Conservation (phyloP, 2,113 vertebrate species). For the Pholis gunnellus region DNA sequence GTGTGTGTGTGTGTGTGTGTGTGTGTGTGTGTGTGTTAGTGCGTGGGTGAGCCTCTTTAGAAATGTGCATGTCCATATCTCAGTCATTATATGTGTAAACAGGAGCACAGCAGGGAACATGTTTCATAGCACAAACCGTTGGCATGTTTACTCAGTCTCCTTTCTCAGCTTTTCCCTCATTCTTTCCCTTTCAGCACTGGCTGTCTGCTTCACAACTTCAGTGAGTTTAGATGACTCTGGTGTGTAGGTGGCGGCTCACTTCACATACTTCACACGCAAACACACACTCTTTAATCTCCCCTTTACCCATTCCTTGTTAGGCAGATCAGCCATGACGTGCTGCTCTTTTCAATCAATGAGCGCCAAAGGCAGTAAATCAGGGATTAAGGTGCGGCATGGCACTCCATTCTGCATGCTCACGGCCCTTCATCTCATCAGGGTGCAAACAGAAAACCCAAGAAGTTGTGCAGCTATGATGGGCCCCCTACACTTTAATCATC, state of each 20-base stretch:
- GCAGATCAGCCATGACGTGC: slow-evolving; percentile 72
- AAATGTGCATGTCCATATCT: slow-evolving; percentile 63
- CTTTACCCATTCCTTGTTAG: slow-evolving; percentile 64
- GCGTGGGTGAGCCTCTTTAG: slow-evolving; percentile 62
- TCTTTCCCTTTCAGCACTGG: slow-evolving; percentile 30
- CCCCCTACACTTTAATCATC: slow-evolving; percentile 76
- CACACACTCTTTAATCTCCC: slow-evolving; percentile 63
- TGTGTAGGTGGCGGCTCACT: slow-evolving; percentile 53
- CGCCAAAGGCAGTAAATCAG: slow-evolving; percentile 75
- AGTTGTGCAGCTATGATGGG: slow-evolving; percentile 43
- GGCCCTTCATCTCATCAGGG: slow-evolving; percentile 75
- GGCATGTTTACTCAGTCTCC: slow-evolving; percentile 45
- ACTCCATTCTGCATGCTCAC: slow-evolving; percentile 64
- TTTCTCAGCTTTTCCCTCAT: slow-evolving; percentile 18
- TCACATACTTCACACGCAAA: slow-evolving; percentile 54
- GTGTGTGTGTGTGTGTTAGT: slow-evolving; percentile 58
- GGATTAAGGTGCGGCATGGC: slow-evolving; percentile 72
- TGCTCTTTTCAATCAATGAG: slow-evolving; percentile 78
- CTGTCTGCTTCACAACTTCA: slow-evolving; percentile 51
- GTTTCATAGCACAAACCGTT: slow-evolving; percentile 43
- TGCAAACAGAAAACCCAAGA: slow-evolving; percentile 55
- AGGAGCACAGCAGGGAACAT: slow-evolving; percentile 62
- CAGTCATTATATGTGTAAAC: slow-evolving; percentile 70
- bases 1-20: slow-evolving; percentile 34
- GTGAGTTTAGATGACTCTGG: slow-evolving; percentile 58